Evolutionary conservation across 2,797 vertebrate species (phyloP), one percentile per base, ranked within the genome.

Genomic region (Mycteria americana): DNA sequence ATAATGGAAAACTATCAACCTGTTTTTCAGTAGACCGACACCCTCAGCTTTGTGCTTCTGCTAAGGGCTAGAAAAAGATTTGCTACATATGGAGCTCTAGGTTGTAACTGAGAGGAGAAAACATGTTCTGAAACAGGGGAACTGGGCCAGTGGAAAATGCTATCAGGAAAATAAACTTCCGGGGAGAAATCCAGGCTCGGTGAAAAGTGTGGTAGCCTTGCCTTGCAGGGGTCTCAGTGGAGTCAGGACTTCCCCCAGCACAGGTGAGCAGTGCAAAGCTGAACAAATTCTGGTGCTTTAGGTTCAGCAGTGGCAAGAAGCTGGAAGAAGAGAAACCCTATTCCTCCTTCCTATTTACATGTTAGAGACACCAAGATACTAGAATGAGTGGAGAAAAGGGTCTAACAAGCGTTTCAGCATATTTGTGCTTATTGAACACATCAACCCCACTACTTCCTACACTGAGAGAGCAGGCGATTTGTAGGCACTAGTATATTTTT

Each of bases 341-440:
- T 85, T 93, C 85, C 81, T 56, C 83, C 81, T 91, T 86, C 89
- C 77, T 97, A 97, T 97, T 97, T 97, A 97, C 96, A 97, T 23
- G 59, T 59, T 92, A 63, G 91, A 88, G 83, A 97, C 91, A 88
- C 41, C 53, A 23, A 95, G 92, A 83, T 97, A 94, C 92, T 91
- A 88, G 82, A 91, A 93, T 91, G 88, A 77, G 93, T 92, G 93
- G 94, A 96, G 92, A 83, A 94, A 96, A 91, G 76, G 79, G 84
- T 92, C 89, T 97, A 97, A 94, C 88, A 96, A 97, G 95, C 96
- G 67, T 92, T 94, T 97, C 80, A 96, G 95, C 93, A 4, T 97
- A 97, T 96, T 98, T 98, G 98, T 98, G 98, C 98, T 98, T 98
- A 98, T 98, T 96, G 97, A 96, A 98, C 97, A 98, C 97, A 97